phyloP scores from a whole-genome alignment of 1,140 invertebrate genomes.

The Steinernema feltiae region DNA sequence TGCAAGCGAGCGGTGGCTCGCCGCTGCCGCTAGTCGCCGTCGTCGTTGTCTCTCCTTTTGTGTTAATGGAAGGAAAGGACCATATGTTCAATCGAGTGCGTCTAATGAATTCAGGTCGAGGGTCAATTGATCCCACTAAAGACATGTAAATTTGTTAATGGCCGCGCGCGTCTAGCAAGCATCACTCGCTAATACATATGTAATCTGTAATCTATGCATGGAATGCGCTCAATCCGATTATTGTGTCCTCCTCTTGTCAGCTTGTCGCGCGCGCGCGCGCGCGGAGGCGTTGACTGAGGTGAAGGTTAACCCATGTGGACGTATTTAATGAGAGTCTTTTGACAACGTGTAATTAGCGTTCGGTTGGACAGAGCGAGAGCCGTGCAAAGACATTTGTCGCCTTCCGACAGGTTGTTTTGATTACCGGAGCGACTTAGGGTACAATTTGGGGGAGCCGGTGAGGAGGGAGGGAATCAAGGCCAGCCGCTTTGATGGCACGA shows the following conservation, averaged over 20 bases:
- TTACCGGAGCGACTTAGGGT: slow-evolving; percentile 2
- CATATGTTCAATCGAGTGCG: slow-evolving; percentile 15
- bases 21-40: too few species aligned
- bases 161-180: neutral
- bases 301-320: slow-evolving; percentile 13
- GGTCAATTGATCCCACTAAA: slow-evolving; percentile 8
- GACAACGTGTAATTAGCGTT: neutral
- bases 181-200: neutral
- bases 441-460: too few species aligned
- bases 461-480: too few species aligned
- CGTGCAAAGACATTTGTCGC: neutral
- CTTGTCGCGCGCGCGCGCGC: too few species aligned
- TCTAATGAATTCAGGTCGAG: slow-evolving; percentile 14
- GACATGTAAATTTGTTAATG: slow-evolving; percentile 15
- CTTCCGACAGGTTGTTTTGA: neutral
- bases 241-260: neutral
- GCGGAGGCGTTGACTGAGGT: neutral
- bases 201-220: neutral
- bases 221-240: slow-evolving; percentile 11
- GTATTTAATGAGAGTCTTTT: slow-evolving; percentile 9
- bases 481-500: too few species aligned
- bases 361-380: neutral
- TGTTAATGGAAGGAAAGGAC: neutral
- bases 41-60: too few species aligned
- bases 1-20: too few species aligned